Conservation (phyloP, 2,797 vertebrate species). For the Poeciliopsis infans region DNA sequence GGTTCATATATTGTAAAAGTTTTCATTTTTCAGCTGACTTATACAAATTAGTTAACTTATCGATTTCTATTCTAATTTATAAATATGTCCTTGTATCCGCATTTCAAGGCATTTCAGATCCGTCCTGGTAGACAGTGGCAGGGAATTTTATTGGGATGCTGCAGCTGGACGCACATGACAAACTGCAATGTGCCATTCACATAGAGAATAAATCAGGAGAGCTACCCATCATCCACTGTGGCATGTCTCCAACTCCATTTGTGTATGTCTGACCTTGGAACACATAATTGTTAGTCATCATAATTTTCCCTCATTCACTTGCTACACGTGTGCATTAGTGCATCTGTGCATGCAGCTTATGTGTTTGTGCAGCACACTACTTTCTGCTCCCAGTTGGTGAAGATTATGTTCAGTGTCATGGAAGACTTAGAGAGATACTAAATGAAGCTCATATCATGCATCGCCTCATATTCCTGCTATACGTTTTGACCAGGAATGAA, state of each 20-base stretch:
- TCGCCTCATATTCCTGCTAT: slow-evolving; percentile 45
- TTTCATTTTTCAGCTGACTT: background rate
- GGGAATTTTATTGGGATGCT: slow-evolving; percentile 43
- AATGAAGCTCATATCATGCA: slow-evolving; percentile 66
- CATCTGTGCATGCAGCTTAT: slow-evolving; percentile 3
- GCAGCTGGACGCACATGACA: slow-evolving; percentile 72
- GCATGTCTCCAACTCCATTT: slow-evolving; percentile 60
- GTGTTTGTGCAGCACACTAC: slow-evolving; percentile 15
- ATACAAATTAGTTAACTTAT: background rate
- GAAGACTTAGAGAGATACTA: slow-evolving; percentile 70
- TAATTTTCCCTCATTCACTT: slow-evolving; percentile 54
- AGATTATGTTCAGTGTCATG: slow-evolving; percentile 75
- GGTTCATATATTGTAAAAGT: background rate
- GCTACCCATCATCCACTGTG: slow-evolving; percentile 57
- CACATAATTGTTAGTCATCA: slow-evolving; percentile 70
- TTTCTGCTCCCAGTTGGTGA: slow-evolving; percentile 64
- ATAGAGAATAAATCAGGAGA: slow-evolving; percentile 59
- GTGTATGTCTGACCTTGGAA: slow-evolving; percentile 70
- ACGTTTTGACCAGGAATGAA: slow-evolving; percentile 40
- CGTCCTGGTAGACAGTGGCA: slow-evolving; percentile 52
- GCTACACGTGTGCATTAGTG: slow-evolving; percentile 5
- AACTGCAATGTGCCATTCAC: slow-evolving; percentile 63
- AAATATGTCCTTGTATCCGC: background rate
- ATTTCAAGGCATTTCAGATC: slow-evolving; percentile 30
- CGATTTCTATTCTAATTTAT: background rate